Evolutionary conservation across 2,113 vertebrate genomes (phyloP).

Genomic region (Bubalus kerabau): DNA sequence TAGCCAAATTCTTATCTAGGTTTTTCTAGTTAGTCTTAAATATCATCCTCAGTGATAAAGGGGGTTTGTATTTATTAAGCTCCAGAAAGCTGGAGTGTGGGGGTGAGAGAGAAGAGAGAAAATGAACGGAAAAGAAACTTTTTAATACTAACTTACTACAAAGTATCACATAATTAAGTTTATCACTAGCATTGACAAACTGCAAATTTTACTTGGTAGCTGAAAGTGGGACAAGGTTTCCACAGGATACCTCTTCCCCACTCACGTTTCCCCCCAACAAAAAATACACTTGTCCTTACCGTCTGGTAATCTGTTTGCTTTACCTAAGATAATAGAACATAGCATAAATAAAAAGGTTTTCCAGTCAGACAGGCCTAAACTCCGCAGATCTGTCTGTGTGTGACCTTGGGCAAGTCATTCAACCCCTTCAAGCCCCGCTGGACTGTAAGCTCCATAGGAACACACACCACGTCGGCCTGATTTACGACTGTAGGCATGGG

Average conservation of each 20-base stretch:
- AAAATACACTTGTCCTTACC: not conserved
- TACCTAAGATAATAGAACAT: not conserved
- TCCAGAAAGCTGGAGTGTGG: not conserved
- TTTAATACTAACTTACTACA: not conserved
- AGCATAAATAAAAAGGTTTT: not conserved
- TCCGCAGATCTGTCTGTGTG: not conserved
- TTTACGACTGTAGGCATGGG: not conserved
- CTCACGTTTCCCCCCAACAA: not conserved
- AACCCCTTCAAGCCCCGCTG: not conserved
- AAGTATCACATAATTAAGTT: not conserved
- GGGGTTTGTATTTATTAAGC: not conserved
- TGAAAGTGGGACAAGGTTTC: not conserved
- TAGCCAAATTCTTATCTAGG: not conserved
- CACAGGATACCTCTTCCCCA: not conserved
- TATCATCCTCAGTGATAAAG: not conserved
- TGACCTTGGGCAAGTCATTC: constrained; percentile 53
- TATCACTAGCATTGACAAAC: not conserved
- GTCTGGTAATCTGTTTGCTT: not conserved
- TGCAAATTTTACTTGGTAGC: not conserved
- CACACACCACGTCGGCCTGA: not conserved
- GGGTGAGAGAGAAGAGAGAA: not conserved
- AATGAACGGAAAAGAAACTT: not conserved
- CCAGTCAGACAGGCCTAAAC: not conserved
- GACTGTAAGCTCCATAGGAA: not conserved
- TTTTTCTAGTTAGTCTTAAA: constrained; percentile 27